Conservation (phyloP, 2,113 vertebrate species). For the Morone saxatilis region DNA sequence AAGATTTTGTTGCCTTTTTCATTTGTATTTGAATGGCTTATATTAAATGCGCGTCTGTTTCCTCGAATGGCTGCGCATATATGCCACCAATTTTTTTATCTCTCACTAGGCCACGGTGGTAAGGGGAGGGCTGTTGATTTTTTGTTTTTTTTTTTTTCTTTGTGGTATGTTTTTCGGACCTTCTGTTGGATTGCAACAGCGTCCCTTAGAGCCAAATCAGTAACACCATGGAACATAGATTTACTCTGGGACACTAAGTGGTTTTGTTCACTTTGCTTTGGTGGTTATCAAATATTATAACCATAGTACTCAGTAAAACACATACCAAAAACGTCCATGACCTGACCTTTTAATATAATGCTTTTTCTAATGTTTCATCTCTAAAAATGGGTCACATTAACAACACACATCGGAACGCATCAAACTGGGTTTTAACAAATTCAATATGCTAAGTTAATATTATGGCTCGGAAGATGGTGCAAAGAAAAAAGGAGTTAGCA, state of each 20-base stretch:
- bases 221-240: not conserved
- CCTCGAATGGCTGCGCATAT: not conserved
- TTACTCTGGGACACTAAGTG: not conserved
- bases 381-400: no score
- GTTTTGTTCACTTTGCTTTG: fast-evolving
- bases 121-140: slow-evolving; percentile 42
- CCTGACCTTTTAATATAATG: fast-evolving
- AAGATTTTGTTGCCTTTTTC: fast-evolving
- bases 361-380: fast-evolving
- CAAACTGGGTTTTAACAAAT: no score
- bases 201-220: slow-evolving; percentile 53
- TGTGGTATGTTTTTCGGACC: not conserved
- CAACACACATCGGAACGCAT: not conserved
- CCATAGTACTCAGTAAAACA: not conserved
- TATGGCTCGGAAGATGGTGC: fast-evolving
- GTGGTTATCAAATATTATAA: not conserved
- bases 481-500: not conserved
- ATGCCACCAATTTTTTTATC: not conserved
- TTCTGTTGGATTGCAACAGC: slow-evolving; percentile 58
- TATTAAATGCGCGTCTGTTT: not conserved
- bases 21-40: not conserved
- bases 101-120: not conserved
- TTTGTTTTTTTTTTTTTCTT: no score
- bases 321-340: not conserved
- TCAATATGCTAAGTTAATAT: not conserved